A percentile compares a stretch with the other conserved stretches of the same genome.
These are phyloP conservation scores for Lymantria monacha DNA, from an alignment of 2,888 invertebrate genomes.

Conservation along the genomic window DNA sequence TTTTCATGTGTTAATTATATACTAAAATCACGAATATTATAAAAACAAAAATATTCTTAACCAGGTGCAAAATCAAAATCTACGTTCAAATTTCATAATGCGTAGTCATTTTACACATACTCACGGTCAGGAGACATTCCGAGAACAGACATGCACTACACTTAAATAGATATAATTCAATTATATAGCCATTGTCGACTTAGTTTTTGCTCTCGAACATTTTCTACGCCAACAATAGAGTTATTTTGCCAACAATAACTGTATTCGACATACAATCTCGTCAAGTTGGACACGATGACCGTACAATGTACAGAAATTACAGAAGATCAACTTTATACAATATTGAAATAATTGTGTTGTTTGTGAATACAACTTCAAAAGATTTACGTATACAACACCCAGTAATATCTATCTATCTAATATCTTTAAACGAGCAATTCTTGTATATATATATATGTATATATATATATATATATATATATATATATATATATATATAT, in stretches of 20 bases:
- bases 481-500: too few relatives aligned
- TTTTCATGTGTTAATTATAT: too few relatives aligned
- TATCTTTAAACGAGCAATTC: too few relatives aligned
- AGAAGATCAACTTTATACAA: slow-evolving; percentile 18
- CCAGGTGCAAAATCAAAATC: slow-evolving; percentile 12
- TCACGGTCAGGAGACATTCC: slow-evolving; percentile 22
- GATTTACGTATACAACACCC: too few relatives aligned
- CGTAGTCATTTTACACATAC: slow-evolving; percentile 1
- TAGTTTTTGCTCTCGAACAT: slow-evolving; percentile 60
- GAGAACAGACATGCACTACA: slow-evolving; percentile 35
- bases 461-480: too few relatives aligned
- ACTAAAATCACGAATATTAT: too few relatives aligned
- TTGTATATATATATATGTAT: too few relatives aligned
- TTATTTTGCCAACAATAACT: slow-evolving; percentile 80
- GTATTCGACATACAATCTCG: slow-evolving; percentile 46
- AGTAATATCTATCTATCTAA: too few relatives aligned
- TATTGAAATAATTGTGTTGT: too few relatives aligned
- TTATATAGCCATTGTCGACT: slow-evolving; percentile 60
- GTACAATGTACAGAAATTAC: not conserved
- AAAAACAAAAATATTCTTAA: not conserved
- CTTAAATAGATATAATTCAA: slow-evolving; percentile 67
- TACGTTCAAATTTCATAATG: slow-evolving; percentile 9
- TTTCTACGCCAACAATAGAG: slow-evolving; percentile 58
- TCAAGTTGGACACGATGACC: slow-evolving; percentile 43
- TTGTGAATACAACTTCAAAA: too few relatives aligned